Percentiles rank a stretch among this genome's conserved stretches.
phyloP scores from a whole-genome alignment of 35 echinoderm and acorn worm genomes.

The Patiria miniata region DNA sequence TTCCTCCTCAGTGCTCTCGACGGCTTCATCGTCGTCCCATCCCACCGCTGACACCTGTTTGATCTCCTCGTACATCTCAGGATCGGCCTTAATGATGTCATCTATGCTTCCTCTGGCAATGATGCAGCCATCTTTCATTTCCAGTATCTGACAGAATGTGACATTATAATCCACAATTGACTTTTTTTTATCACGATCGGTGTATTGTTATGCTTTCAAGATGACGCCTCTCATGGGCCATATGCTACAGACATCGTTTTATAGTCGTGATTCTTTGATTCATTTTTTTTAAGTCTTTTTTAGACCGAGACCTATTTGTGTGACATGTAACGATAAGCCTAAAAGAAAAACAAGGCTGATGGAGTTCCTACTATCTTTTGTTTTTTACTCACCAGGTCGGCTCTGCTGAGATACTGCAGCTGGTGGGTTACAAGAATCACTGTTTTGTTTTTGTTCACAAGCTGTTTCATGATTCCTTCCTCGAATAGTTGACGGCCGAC shows the following conservation, averaged over 20 bases:
- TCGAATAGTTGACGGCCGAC: conserved; percentile 91
- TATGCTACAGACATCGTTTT: too few species aligned
- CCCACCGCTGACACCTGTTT: conserved; percentile 36
- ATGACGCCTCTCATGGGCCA: too few species aligned
- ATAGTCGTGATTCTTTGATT: too few species aligned
- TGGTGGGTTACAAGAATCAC: conserved; percentile 89
- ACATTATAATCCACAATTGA: too few species aligned
- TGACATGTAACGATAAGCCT: too few species aligned
- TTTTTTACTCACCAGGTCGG: conserved; percentile 72
- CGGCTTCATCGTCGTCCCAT: conserved; percentile 36
- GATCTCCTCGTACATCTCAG: conserved; percentile 42
- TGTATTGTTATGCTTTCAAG: too few species aligned
- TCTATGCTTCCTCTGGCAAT: conserved; percentile 32
- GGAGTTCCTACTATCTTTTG: too few species aligned
- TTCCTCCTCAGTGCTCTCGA: conserved; percentile 41
- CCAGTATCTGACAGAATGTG: conserved; percentile 56
- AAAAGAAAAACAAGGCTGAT: too few species aligned
- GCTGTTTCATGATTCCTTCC: conserved; percentile 69
- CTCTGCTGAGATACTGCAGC: conserved; percentile 74
- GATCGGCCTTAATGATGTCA: conserved; percentile 53
- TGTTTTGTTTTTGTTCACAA: conserved; percentile 58
- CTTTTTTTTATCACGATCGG: too few species aligned
- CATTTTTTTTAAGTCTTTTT: too few species aligned
- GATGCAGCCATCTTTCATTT: conserved; percentile 73
- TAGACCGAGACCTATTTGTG: too few species aligned